Evolutionary conservation across 2,888 invertebrate genomes (phyloP), one percentile per base, ranked within the genome.

Genomic region (Leptinotarsa juncta): DNA sequence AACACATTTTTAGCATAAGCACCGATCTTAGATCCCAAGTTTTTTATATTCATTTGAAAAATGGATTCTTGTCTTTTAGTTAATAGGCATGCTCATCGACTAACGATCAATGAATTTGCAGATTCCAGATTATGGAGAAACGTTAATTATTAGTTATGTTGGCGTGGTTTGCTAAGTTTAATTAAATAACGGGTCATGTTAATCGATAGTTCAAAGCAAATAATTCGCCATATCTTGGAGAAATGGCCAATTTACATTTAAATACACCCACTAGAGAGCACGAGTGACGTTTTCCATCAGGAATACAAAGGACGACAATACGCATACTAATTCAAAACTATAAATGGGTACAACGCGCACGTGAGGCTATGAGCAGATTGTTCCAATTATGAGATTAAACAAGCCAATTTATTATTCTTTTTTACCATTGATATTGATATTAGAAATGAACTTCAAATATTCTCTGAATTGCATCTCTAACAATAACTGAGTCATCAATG

Each of bases 171-270:
- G 65, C 71, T 69, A 74, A 74, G 62, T 71, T 71, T 74, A 71
- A 74, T 74, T 74, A 60, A 69, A 74, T 74, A 74, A 74, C 66
- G 74, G 74, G 57, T 70, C 67, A 50, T 66, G 73, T 65, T 71
- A 70, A 70, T 74, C 74, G 70, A 74, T 74, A 74, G 74, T 74
- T 74, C 67, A 57, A 55, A n/a, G 55, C 53, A 67, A 67, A 71
- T 68, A 74, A 71, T 67, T 62, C 51, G 69, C 65, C 67, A 51
- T 71, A 71, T 74, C 71, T 60, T 71, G 49, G 71, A 68, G 74
- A 68, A 71, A 71, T 71, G 55, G 48, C 70, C 69, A 65, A 75
- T 75, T 75, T 75, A 55, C 71, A 75, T 75, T 69, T 69, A 66
- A 75, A 75, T 75, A 60, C 75, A 68, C 75, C 75, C 75, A 72